phyloP scores from a whole-genome alignment of 1,140 invertebrate genomes.

The Magallana angulata region DNA sequence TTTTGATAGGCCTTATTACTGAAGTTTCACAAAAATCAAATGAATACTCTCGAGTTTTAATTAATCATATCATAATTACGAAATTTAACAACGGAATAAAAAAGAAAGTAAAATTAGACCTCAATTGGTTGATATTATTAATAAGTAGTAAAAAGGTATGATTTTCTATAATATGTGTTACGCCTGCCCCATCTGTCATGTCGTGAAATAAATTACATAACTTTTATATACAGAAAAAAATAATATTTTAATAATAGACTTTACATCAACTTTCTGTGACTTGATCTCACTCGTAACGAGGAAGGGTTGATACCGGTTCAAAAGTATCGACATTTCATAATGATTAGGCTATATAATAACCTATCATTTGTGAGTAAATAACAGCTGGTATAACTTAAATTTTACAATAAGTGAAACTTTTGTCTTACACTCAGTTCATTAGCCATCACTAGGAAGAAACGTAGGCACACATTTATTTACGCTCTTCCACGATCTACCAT shows the following conservation, averaged over 20 bases:
- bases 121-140: too few species aligned
- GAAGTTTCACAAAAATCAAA: too few species aligned
- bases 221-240: background rate
- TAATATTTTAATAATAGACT: background rate
- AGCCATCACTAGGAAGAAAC: slow-evolving; percentile 55
- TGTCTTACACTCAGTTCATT: slow-evolving; percentile 59
- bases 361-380: background rate
- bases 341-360: background rate
- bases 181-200: too few species aligned
- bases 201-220: too few species aligned
- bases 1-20: too few species aligned
- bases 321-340: background rate
- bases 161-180: too few species aligned
- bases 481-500: slow-evolving; percentile 46
- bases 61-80: too few species aligned
- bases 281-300: slow-evolving; percentile 11
- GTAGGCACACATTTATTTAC: slow-evolving; percentile 48
- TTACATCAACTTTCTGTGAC: background rate
- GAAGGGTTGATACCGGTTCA: background rate
- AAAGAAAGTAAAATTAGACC: too few species aligned
- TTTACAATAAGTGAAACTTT: slow-evolving; percentile 22
- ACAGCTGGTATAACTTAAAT: background rate
- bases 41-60: too few species aligned
- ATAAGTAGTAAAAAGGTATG: too few species aligned
- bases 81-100: too few species aligned